Conservation (phyloP, 2,113 vertebrate species). For the Phrynosoma platyrhinos region DNA sequence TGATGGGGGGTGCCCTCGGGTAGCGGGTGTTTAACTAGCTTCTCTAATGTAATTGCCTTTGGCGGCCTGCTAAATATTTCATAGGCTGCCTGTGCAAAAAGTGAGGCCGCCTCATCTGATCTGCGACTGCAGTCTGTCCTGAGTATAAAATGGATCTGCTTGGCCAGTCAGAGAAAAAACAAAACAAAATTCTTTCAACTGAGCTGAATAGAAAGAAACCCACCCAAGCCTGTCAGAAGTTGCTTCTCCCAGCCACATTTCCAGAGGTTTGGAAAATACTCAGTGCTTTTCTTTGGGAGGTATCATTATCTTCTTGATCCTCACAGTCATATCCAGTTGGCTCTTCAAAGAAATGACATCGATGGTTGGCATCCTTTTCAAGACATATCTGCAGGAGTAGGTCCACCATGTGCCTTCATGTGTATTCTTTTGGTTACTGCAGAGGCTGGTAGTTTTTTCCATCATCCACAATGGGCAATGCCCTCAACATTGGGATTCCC, state of each 20-base stretch:
- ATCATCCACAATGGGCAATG: no score
- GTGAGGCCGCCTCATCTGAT: conserved; percentile 81
- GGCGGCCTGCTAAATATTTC: conserved; percentile 93
- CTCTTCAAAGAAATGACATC: not conserved
- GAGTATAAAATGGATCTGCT: conserved; percentile 53
- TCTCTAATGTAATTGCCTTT: conserved; percentile 95
- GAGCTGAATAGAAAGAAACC: not conserved
- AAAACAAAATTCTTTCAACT: conserved; percentile 45
- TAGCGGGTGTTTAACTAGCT: conserved; percentile 91
- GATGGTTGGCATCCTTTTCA: not conserved
- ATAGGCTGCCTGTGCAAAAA: conserved; percentile 90
- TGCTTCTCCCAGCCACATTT: fast-evolving
- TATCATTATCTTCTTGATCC: fast-evolving
- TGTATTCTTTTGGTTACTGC: no score
- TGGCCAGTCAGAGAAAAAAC: conserved; percentile 48
- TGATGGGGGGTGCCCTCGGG: conserved; percentile 80
- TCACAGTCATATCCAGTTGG: fast-evolving
- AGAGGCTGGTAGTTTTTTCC: no score
- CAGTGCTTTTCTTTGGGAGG: not conserved
- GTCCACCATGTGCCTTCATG: no score
- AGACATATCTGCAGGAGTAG: no score
- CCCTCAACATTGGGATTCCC: no score
- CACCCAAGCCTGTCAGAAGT: not conserved
- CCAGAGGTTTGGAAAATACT: fast-evolving
- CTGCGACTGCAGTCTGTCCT: conserved; percentile 57